phyloP scores from a whole-genome alignment of 2,888 invertebrate species.

The Cotesia congregata region DNA sequence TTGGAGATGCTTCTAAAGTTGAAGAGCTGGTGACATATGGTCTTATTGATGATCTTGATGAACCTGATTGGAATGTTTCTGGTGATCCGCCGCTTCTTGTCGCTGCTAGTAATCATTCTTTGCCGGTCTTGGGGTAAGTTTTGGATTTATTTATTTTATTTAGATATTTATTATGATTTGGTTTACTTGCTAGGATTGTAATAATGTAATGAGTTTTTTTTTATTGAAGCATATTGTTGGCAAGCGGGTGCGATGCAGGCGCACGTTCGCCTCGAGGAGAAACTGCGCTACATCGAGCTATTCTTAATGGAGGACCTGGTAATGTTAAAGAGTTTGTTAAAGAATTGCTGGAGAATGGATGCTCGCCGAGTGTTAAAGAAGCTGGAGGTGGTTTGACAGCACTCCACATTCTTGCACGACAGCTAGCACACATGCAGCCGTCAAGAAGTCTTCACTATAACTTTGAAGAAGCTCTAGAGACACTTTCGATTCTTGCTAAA shows the following conservation, averaged over 20 bases:
- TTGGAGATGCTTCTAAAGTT: slow-evolving; percentile 57
- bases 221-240: slow-evolving; percentile 52
- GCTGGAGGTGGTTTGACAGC: slow-evolving; percentile 64
- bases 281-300: slow-evolving; percentile 65
- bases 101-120: slow-evolving; percentile 63
- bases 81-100: slow-evolving; percentile 66
- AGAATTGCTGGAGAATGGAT: slow-evolving; percentile 61
- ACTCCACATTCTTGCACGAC: slow-evolving; percentile 61
- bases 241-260: slow-evolving; percentile 63
- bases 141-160: neutral
- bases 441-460: slow-evolving; percentile 56
- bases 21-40: slow-evolving; percentile 55
- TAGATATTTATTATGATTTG: neutral
- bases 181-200: no score
- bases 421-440: slow-evolving; percentile 56
- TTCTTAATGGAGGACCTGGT: slow-evolving; percentile 57
- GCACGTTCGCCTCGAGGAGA: slow-evolving; percentile 65
- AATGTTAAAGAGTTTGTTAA: slow-evolving; percentile 59
- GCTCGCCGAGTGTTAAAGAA: slow-evolving; percentile 64
- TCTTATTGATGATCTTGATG: slow-evolving; percentile 60
- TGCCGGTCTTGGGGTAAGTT: slow-evolving; percentile 61
- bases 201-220: no score
- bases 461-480: slow-evolving; percentile 57
- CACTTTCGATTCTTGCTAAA: slow-evolving; percentile 58
- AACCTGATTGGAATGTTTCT: slow-evolving; percentile 66